Evolutionary conservation across 2,113 vertebrate genomes (phyloP).

Genomic region (Oreocharis arfaki): DNA sequence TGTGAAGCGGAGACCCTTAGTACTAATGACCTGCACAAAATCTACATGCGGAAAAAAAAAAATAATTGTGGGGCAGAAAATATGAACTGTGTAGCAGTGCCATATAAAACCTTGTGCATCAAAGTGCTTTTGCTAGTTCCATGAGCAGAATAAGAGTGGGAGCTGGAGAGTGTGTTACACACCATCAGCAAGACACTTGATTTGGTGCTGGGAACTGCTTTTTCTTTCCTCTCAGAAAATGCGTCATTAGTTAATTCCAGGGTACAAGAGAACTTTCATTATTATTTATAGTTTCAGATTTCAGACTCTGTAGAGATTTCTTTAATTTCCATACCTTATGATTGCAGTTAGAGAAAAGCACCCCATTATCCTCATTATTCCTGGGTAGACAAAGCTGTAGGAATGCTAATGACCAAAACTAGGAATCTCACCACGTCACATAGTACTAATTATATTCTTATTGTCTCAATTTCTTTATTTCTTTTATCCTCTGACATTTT

Average conservation of each 20-base stretch:
- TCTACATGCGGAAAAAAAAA: background rate
- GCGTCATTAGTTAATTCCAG: background rate
- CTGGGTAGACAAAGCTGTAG: background rate
- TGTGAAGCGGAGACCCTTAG: background rate
- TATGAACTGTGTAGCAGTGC: background rate
- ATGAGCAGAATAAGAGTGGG: background rate
- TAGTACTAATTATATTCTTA: background rate
- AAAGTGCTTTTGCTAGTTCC: rapidly evolving
- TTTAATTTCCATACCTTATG: background rate
- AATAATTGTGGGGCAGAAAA: background rate
- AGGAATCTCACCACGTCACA: background rate
- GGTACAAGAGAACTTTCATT: background rate
- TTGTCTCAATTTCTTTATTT: background rate
- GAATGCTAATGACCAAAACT: background rate
- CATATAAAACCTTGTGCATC: background rate
- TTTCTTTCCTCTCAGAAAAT: background rate
- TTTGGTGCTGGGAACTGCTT: background rate
- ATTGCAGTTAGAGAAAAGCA: background rate
- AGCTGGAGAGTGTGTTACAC: background rate
- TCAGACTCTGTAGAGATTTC: background rate
- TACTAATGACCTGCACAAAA: background rate
- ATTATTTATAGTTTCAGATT: background rate
- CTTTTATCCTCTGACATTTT: background rate
- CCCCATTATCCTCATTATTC: background rate
- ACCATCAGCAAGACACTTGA: background rate